Evolutionary conservation across 2,113 vertebrate species (phyloP), one percentile per base, ranked within the genome.

Genomic region (Fregata magnificens): DNA sequence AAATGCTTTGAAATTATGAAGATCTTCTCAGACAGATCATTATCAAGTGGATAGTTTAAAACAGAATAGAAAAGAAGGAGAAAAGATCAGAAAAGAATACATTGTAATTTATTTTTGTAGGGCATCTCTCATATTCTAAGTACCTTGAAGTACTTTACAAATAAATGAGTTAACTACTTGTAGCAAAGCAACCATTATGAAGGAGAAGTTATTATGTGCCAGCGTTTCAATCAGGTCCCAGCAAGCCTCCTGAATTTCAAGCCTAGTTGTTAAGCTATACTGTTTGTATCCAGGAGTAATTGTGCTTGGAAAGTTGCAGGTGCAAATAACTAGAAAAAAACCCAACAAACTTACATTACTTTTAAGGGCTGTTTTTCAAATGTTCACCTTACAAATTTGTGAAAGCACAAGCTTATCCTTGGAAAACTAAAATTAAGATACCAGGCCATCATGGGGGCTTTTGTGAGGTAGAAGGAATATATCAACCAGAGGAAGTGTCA

Each of bases 81-180:
- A 59, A 90, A 86, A 82, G 38, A 95, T 76, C 65, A 93, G 53
- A 96, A 53, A 52, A 65, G 8, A 69, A 84, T 50, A 38, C 20
- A 61, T 16, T 25, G 11, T 32, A 90, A 84, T 76, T 78, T 61
- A 73, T 61, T 91, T 91, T 95, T 91, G 52, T 56, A 69, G 72
- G 36, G 6, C 17, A 76, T 15, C 36, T 78, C 67, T 96, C 59
- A 49, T 63, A 77, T 44, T 85, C 16, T 44, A 55, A 81, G 38
- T 47, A 71, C 52, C 74, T 90, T 92, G 82, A 92, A 94, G 80
- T 95, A 70, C 63, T 93, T 90, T 67, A 63, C 29, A 81, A 78
- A 86, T 36, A 40, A 92, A 84, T 78, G 53, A 95, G 53, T 87
- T 91, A 95, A 91, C 73, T 94, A 32, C 53, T 65, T 63, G 31